Evolutionary conservation across 2,888 invertebrate genomes (phyloP), one percentile per base, ranked within the genome.

Genomic region (Polymixis lichenea): DNA sequence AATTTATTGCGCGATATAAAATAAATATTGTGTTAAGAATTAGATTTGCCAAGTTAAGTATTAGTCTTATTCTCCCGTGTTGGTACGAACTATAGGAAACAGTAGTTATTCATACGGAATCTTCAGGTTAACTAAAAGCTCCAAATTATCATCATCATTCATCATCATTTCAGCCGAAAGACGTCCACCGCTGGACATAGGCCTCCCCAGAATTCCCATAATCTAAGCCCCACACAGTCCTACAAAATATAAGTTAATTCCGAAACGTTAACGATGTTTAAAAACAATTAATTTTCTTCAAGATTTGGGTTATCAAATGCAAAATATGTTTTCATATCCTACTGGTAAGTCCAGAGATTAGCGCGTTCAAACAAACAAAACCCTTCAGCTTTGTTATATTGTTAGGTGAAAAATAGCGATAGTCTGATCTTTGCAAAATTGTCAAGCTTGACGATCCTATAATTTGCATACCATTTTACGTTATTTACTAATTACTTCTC

Each of bases 1-100:
- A 56, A 56, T 11, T 43, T 53, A 53, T 84, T 75, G 66, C 61
- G 75, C 13, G 70, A 58, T 49, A 46, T 53, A 8, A 58, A n/a
- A 62, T 49, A 38, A 22, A 55, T 66, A 49, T 65, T 73, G 43
- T 9, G 25, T 22, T n/a, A 43, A 15, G 28, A 67, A 58, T 64
- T 49, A 46, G 19, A 51, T 61, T 77, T 22, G 32, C 46, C 15
- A 22, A 19, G 17, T 17, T 67, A n/a, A 19, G 11, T 4, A n/a
- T 3, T 0, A 0, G 15, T 32, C 7, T 22, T 17, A 2, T 5
- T 32, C 19, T 28, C 28, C 11, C 19, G 11, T 19, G 19, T 28
- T 25, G 19, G 19, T 8, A 28, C 4, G 19, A 11, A 11, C 25
- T 17, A 8, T n/a, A n/a, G n/a, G n/a, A n/a, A n/a, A n/a, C 1